Evolutionary conservation across 2,888 invertebrate genomes (phyloP).

Genomic region (Pristionchus maxplancki): DNA sequence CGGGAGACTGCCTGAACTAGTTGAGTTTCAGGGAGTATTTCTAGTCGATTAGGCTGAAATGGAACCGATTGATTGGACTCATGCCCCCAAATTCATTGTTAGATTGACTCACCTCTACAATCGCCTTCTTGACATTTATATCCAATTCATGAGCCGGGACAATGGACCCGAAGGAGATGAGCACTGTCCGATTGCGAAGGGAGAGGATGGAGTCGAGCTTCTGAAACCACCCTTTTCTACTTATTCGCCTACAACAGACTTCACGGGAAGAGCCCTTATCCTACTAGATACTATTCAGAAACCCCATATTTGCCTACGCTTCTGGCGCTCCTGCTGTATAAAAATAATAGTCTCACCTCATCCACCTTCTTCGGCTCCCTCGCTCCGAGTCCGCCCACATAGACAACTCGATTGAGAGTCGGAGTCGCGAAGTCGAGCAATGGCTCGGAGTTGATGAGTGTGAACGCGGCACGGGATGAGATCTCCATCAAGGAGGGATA

Average conservation of each 20-base stretch:
- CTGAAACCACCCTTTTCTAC: background rate
- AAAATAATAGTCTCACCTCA: background rate
- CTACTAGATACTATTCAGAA: no score
- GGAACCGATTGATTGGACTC: background rate
- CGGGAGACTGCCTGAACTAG: background rate
- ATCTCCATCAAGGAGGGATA: conserved; percentile 10
- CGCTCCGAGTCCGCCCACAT: conserved; percentile 20
- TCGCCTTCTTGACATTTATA: background rate
- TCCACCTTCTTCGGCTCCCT: background rate
- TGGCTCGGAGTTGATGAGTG: conserved; percentile 29
- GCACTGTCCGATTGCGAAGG: background rate
- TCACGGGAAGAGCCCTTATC: background rate
- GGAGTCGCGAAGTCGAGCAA: conserved; percentile 35
- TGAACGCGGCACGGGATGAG: background rate
- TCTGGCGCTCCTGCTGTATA: no score
- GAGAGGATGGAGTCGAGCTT: background rate
- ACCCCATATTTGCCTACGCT: no score
- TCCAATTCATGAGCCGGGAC: background rate
- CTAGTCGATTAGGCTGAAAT: background rate
- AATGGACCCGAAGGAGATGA: background rate
- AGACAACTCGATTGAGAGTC: conserved; percentile 6
- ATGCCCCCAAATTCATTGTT: no score
- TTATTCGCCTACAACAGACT: background rate
- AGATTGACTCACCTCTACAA: background rate
- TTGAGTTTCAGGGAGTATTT: background rate